Evolutionary conservation across 2,113 vertebrate species (phyloP).

Genomic region (Nycticebus coucang): DNA sequence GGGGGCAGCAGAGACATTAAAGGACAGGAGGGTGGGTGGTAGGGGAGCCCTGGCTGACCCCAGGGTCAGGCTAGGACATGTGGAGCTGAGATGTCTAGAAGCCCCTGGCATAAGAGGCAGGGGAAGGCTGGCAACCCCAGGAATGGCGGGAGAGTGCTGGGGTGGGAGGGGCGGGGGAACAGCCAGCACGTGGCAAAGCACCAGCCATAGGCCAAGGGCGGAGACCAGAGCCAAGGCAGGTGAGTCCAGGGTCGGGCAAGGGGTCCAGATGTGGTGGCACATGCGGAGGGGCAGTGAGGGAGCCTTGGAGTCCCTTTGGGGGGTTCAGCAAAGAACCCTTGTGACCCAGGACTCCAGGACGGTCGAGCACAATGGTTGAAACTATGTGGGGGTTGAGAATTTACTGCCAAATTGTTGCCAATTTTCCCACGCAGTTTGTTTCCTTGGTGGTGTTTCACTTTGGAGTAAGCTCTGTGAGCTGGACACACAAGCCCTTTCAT

Average conservation of each 20-base stretch:
- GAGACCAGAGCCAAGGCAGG: not conserved
- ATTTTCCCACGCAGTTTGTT: rapidly evolving
- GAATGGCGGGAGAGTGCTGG: no score
- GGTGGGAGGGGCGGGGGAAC: rapidly evolving
- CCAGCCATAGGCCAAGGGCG: not conserved
- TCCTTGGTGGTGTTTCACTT: not conserved
- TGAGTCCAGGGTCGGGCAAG: no score
- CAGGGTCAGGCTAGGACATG: rapidly evolving
- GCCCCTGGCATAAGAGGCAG: rapidly evolving
- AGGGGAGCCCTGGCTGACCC: no score
- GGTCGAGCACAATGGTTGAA: no score
- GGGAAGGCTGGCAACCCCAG: not conserved
- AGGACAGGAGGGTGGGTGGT: not conserved
- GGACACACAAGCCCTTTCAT: not conserved
- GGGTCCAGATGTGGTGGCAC: not conserved
- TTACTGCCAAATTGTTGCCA: rapidly evolving
- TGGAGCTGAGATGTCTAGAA: not conserved
- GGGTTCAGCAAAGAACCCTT: no score
- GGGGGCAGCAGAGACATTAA: no score
- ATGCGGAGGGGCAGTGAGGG: not conserved
- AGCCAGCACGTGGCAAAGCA: not conserved
- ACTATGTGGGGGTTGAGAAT: no score
- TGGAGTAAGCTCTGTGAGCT: no score
- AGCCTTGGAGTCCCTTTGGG: rapidly evolving
- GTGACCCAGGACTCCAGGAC: not conserved